Evolutionary conservation across 2,888 invertebrate genomes (phyloP).

Genomic region (Cephus spinipes): DNA sequence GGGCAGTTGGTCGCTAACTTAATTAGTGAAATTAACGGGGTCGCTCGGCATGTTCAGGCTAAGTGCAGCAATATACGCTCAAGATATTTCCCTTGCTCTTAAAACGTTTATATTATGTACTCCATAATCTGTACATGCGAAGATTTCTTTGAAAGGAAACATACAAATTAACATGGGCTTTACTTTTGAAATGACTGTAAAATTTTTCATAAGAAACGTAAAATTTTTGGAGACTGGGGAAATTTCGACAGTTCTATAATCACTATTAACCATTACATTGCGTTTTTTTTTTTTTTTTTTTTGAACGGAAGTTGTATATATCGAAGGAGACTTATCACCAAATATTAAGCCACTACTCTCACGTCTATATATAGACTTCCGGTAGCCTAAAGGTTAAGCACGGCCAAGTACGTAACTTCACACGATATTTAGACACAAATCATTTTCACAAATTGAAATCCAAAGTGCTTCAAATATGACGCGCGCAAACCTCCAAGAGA

Average conservation of each 20-base stretch:
- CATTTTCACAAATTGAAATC: not conserved
- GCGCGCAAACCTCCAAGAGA: too few species aligned
- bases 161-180: not conserved
- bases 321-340: too few species aligned
- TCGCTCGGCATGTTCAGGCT: slow-evolving; percentile 54
- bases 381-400: not conserved
- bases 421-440: not conserved
- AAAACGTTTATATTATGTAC: slow-evolving; percentile 45
- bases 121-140: slow-evolving; percentile 15
- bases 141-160: not conserved
- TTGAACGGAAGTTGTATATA: too few species aligned
- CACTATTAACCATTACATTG: not conserved
- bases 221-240: not conserved
- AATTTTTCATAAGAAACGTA: not conserved
- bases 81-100: slow-evolving; percentile 44
- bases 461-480: not conserved
- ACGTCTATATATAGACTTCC: too few species aligned
- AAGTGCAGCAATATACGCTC: slow-evolving; percentile 45
- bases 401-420: not conserved
- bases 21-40: slow-evolving; percentile 65
- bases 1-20: slow-evolving; percentile 56
- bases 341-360: too few species aligned
- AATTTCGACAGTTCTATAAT: not conserved
- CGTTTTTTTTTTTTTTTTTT: too few species aligned
- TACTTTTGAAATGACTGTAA: not conserved